Evolutionary conservation across 2,113 vertebrate species (phyloP), one percentile per base, ranked within the genome.

Genomic region (Myxocyprinus asiaticus): DNA sequence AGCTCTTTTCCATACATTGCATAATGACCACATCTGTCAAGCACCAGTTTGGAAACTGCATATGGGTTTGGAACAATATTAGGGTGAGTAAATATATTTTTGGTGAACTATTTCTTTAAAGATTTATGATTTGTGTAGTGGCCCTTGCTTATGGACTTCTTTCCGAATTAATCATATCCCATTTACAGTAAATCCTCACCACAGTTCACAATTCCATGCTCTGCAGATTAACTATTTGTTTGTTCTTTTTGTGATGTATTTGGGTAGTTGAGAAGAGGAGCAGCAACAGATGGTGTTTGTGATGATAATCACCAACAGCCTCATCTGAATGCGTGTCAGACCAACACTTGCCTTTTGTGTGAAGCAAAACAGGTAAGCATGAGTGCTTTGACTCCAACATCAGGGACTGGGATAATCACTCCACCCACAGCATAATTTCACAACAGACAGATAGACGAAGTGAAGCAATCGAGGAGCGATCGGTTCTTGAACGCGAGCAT

Each of bases 261-360:
- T 79, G 50, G 44, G 65, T 79, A 84, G 70, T 79, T 76, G 65
- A 81, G 53, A 58, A 53, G 66, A 47, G 51, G n/a, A 66, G 76
- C 70, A 79, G 76, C 67, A 81, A 84, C 75, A 84, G 79, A 84
- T 84, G 83, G 83, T 81, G 79, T 84, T 84, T 81, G 78, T 84
- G 79, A 79, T 78, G 51, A 84, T 76, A 70, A 84, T 81, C 70
- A 75, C 65, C 65, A 48, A 66, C 58, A 63, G 65, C 65, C 83
- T 81, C 83, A 79, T 81, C 79, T 81, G 61, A 81, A 84, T 84
- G 74, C 58, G 1, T 17, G 58, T 63, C 79, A 77, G 79, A 73
- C 22, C 62, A 67, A 56, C 68, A 72, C 17, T 53, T 58, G 59
- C 15, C 45, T 48, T 70, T 78, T 51, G 51, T 64, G 45, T 43